Base-by-base conservation (phyloP, 37 sponge, comb jelly and placozoan species). In the Beroe forskalii region DNA sequence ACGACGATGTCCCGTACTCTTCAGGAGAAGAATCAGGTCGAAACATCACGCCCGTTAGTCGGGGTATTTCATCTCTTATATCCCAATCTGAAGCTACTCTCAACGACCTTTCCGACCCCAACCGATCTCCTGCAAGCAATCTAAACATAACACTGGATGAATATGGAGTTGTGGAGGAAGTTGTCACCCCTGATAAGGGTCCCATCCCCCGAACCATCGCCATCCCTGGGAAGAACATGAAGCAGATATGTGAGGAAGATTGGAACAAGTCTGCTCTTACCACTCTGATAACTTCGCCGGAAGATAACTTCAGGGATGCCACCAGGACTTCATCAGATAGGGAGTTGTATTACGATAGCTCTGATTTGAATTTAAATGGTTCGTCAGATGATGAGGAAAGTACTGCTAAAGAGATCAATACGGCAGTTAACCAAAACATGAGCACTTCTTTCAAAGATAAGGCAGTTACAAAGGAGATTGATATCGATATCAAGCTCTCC, bases 311-410 rank as follows among this genome's bases (percentile, higher is more conserved):
- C 72, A 33, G 32, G 36, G 66, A 64, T 30, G 66, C 31, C 14
- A 32, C 27, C 6, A 27, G 33, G 35, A 69, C 27, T 4, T 32
- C 38, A 12, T 33, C 72, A 17, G 72, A 69, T 28, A 32, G 32
- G 38, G 72, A 69, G 35, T 35, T 69, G 72, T 69, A 69, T 32
- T 69, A 69, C 38, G 72, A 69, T 33, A 69, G 72, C 38, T 69
- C 72, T 36, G 72, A 69, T 69, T 17, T 69, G 38, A 69, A 69
- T 17, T 20, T 36, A 17, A 32, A 69, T 12, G 39, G 37, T 36
- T 69, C 72, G 2, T 69, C 72, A 1, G 25, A 4, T 64, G 66
- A 23, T n/a, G 32, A 32, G 27, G 72, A 69, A 36, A 37, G 32
- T 2, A 69, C 32, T 14, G 72, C 27, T 35, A 69, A 69, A 32